Evolutionary conservation across 2,888 invertebrate species (phyloP).

Genomic region (Ditylenchus weischeri): DNA sequence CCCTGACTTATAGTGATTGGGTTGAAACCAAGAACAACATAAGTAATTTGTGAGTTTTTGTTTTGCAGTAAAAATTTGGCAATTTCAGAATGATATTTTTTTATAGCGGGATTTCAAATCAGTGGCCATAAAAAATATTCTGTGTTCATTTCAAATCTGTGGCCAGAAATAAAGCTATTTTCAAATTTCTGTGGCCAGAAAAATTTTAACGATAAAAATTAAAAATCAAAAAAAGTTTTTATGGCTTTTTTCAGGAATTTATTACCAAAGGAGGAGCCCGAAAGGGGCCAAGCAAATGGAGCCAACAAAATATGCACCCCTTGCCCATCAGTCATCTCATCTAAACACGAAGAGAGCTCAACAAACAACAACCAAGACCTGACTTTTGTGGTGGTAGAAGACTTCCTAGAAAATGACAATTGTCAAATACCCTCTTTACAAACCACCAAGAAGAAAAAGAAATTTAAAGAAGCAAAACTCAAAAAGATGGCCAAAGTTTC

Average conservation of each 20-base stretch:
- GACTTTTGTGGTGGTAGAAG: slow-evolving; percentile 8
- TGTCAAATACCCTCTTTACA: no score
- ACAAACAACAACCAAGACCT: not conserved
- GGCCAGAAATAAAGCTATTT: not conserved
- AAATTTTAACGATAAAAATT: not conserved
- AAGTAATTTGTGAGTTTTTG: no score
- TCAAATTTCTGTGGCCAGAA: not conserved
- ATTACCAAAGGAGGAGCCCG: no score
- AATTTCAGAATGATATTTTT: no score
- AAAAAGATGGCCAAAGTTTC: no score
- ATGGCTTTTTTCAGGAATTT: no score
- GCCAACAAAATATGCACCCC: not conserved
- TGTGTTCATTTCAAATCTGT: no score
- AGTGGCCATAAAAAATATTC: no score
- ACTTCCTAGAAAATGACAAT: not conserved
- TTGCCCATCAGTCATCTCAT: not conserved
- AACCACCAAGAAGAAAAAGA: not conserved
- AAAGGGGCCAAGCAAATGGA: no score
- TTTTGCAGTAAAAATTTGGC: no score
- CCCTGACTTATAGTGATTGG: not conserved
- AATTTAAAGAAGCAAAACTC: not conserved
- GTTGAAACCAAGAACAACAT: not conserved
- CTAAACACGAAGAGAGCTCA: not conserved
- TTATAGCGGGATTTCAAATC: no score
- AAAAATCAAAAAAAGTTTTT: no score